Conservation (phyloP, 2,888 invertebrate species). For the Protula sp. region DNA sequence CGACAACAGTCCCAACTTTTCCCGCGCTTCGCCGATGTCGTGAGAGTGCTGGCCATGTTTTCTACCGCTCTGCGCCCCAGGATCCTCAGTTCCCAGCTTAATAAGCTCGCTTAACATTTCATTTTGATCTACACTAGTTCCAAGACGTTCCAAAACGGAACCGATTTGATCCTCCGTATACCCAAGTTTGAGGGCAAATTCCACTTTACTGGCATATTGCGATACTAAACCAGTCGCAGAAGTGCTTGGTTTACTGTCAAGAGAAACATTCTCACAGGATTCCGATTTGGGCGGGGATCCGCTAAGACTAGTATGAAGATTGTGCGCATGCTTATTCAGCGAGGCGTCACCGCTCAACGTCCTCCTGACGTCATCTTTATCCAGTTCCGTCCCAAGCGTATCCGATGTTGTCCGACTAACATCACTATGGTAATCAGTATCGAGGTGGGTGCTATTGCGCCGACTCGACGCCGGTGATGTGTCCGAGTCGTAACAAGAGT, state of each 20-base stretch:
- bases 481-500: slow-evolving; percentile 20
- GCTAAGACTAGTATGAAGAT: background rate
- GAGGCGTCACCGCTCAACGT: too few relatives aligned
- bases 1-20: too few relatives aligned
- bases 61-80: background rate
- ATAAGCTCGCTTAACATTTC: slow-evolving; percentile 84
- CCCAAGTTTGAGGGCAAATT: slow-evolving; percentile 86
- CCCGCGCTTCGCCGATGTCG: background rate
- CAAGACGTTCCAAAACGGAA: slow-evolving; percentile 76
- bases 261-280: background rate
- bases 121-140: slow-evolving; percentile 77
- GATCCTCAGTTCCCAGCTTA: slow-evolving; percentile 57
- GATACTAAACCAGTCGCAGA: slow-evolving; percentile 4
- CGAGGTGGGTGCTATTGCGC: slow-evolving; percentile 3
- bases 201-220: slow-evolving; percentile 63
- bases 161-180: slow-evolving; percentile 82
- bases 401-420: slow-evolving; percentile 14
- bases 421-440: slow-evolving; percentile 4
- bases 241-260: too few relatives aligned
- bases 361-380: background rate
- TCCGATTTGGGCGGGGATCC: background rate
- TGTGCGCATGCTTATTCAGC: too few relatives aligned
- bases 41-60: background rate
- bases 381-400: slow-evolving; percentile 13
- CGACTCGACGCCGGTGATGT: slow-evolving; percentile 5